Base-by-base conservation (phyloP, 2,113 vertebrate species). In the Ophthalmolycus amberensis region DNA sequence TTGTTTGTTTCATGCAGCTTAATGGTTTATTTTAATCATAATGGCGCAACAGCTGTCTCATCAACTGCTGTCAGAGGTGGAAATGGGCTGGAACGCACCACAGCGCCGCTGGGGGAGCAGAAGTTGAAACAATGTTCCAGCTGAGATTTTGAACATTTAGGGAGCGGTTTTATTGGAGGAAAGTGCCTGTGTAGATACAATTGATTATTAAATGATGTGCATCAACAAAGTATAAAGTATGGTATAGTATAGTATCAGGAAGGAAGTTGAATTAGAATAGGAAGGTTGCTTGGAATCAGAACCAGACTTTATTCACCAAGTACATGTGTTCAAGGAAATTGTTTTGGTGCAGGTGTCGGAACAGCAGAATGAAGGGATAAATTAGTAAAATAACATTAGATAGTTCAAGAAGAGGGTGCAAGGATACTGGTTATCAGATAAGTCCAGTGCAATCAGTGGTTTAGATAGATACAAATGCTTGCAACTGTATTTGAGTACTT, bases 21-120 rank as follows among this genome's bases (percentile, higher is more conserved):
- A 64, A 65, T 83, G 54, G 27, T 64, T 0, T 12, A 83, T 58
- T 72, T 68, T 80, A 75, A 83, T 81, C 60, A 83, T 73, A 71
- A 59, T 50, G 64, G 34, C 3, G 22, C 70, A 82, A 67, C 77
- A 87, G 60, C 22, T 83, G 77, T 66, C 83, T 88, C 83, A 65
- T 70, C 37, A 80, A 63, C 60, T 75, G 76, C 66, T 79, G 46
- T 82, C 75, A 77, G 77, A 37, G 71, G 77, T 81, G 76, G 46
- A 78, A 85, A 75, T 85, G 80, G 56, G 37, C 80, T 66, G 83
- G 70, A 83, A 81, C 18, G 11, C 32, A 37, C 10, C 10, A 12
- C 56, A 34, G 20, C 0, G 46, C 12, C 7, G 1, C 1, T 38
- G n/a, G 56, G 37, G 71, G 34, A 75, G 54, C 56, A 40, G 64